phyloP scores from a whole-genome alignment of 2,888 invertebrate genomes.

The Eilema griseolum region DNA sequence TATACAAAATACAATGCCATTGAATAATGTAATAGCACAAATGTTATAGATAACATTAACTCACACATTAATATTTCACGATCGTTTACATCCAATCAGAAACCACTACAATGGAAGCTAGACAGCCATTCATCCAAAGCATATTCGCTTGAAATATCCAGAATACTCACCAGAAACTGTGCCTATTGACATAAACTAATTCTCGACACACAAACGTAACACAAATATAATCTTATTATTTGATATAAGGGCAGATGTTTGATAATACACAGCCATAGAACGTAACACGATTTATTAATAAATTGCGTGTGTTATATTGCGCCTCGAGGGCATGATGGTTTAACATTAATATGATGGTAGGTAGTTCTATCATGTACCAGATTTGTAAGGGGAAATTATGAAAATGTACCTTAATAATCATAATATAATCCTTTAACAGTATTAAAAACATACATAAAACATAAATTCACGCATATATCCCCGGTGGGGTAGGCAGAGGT shows the following conservation, averaged over 20 bases:
- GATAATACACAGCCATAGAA: slow-evolving; percentile 26
- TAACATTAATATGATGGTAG: not conserved
- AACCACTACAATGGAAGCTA: not conserved
- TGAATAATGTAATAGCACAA: not conserved
- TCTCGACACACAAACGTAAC: slow-evolving; percentile 33
- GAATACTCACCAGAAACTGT: not conserved
- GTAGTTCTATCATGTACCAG: not conserved
- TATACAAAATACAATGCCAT: too few species aligned
- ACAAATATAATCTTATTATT: slow-evolving; percentile 43
- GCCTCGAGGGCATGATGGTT: slow-evolving; percentile 15
- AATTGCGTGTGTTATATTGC: slow-evolving; percentile 23
- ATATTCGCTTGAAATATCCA: not conserved
- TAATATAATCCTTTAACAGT: not conserved
- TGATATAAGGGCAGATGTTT: slow-evolving; percentile 30
- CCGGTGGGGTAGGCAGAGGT: too few species aligned
- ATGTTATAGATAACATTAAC: not conserved
- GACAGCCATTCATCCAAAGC: not conserved
- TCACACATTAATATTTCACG: not conserved
- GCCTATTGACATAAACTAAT: slow-evolving; percentile 8
- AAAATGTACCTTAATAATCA: not conserved
- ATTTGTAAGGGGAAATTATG: not conserved
- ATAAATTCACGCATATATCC: too few species aligned
- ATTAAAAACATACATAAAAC: too few species aligned
- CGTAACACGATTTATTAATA: slow-evolving; percentile 39
- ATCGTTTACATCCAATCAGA: not conserved